Evolutionary conservation across 2,113 vertebrate species (phyloP).

Genomic region (Heloderma charlesbogerti): DNA sequence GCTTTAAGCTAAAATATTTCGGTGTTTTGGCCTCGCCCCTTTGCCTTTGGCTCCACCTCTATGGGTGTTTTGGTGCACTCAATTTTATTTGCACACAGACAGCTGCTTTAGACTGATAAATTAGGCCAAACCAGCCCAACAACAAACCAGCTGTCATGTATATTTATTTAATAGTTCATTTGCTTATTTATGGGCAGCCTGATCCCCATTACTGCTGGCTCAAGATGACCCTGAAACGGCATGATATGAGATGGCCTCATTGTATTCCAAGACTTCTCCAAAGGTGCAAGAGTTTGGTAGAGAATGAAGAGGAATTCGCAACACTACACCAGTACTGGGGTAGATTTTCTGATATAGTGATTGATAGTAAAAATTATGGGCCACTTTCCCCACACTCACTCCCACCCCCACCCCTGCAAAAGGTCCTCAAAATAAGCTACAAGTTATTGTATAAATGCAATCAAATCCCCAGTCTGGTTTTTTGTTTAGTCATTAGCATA

Average conservation of each 20-base stretch:
- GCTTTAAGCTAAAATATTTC: too few relatives aligned
- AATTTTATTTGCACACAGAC: conserved; percentile 35
- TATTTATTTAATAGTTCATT: conserved; percentile 23
- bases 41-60: too few relatives aligned
- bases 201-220: neutral
- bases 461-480: neutral
- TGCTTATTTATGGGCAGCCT: neutral
- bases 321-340: neutral
- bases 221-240: neutral
- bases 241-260: too few relatives aligned
- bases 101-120: conserved; percentile 14
- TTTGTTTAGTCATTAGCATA: neutral
- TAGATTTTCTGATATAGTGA: neutral
- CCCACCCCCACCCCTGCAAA: too few relatives aligned
- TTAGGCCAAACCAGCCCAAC: conserved; percentile 23
- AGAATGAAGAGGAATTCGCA: neutral
- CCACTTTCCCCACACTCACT: neutral
- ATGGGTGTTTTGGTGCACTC: neutral
- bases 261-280: neutral
- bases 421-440: too few relatives aligned
- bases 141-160: conserved; percentile 6
- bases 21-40: too few relatives aligned
- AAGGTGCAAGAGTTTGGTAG: neutral
- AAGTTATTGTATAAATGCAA: too few relatives aligned
- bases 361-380: neutral